Evolutionary conservation across 2,888 invertebrate species (phyloP).

Genomic region (Hetaerina titia): DNA sequence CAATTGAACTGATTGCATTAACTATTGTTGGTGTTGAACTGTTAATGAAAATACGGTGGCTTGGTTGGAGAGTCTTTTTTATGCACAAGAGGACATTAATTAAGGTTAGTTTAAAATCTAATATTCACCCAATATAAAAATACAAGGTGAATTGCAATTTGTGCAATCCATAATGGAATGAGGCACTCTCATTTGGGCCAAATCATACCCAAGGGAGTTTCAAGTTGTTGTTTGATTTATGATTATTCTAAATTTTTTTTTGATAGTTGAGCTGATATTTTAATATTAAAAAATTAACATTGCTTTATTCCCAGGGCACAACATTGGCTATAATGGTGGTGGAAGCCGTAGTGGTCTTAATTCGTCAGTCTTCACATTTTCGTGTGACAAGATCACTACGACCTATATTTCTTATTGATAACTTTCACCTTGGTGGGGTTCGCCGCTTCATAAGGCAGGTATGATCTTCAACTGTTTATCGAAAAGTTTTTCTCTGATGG

Average conservation of each 20-base stretch:
- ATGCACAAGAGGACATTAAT: constrained; percentile 91
- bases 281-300: not conserved
- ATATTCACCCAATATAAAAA: too few relatives aligned
- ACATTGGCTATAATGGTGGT: constrained; percentile 89
- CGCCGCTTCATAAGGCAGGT: constrained; percentile 76
- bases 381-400: constrained; percentile 91
- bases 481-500: too few relatives aligned
- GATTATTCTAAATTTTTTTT: not conserved
- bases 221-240: too few relatives aligned
- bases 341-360: constrained; percentile 89
- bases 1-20: constrained; percentile 88
- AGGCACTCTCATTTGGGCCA: too few relatives aligned
- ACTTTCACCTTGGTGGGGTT: constrained; percentile 90
- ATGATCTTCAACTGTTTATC: not conserved
- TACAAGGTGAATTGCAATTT: too few relatives aligned
- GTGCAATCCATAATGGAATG: too few relatives aligned
- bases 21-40: constrained; percentile 88
- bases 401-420: constrained; percentile 93
- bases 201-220: not conserved
- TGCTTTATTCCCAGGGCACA: constrained; percentile 81
- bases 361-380: constrained; percentile 90
- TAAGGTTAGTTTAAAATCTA: constrained; percentile 81
- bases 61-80: constrained; percentile 89
- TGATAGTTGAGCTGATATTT: not conserved
- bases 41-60: constrained; percentile 90